Evolutionary conservation across 2,888 invertebrate genomes (phyloP).

Genomic region (Frankliniella intonsa): DNA sequence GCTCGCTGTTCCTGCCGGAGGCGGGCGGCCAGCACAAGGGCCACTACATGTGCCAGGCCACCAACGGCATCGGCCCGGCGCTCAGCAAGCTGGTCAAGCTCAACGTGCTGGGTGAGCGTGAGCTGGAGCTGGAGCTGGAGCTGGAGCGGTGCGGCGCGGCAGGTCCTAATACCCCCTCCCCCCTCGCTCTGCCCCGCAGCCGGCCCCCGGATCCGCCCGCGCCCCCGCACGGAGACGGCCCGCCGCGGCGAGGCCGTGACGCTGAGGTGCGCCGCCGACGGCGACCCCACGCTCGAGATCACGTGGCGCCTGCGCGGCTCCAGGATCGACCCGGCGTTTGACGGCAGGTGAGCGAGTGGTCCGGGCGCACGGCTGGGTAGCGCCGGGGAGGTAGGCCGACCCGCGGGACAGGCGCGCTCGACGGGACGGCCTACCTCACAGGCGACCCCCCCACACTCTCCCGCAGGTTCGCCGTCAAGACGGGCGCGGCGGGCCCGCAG

Average conservation of each 20-base stretch:
- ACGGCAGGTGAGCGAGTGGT: slow-evolving; percentile 46
- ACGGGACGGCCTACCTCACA: neutral
- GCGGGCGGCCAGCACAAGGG: slow-evolving; percentile 54
- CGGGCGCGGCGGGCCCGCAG: neutral
- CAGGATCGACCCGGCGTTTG: slow-evolving; percentile 51
- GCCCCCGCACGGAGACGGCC: slow-evolving; percentile 50
- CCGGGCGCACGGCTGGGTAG: too few species aligned
- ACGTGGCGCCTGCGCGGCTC: slow-evolving; percentile 52
- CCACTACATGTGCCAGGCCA: slow-evolving; percentile 57
- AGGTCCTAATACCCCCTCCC: neutral
- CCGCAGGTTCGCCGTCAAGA: slow-evolving; percentile 30
- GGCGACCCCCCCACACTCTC: neutral
- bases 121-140: neutral
- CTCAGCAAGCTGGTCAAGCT: slow-evolving; percentile 59
- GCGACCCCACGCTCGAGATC: slow-evolving; percentile 53
- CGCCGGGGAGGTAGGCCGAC: neutral
- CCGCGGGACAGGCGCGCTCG: too few species aligned
- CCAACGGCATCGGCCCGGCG: slow-evolving; percentile 58
- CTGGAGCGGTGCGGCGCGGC: neutral
- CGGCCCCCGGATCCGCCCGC: slow-evolving; percentile 51
- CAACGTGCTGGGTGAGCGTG: slow-evolving; percentile 48
- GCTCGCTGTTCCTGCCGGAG: slow-evolving; percentile 52
- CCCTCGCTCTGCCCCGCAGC: slow-evolving; percentile 42
- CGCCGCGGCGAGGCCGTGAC: slow-evolving; percentile 52
- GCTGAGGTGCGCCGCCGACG: slow-evolving; percentile 52